Evolutionary conservation across 2,797 vertebrate species (phyloP).

Genomic region (Botia kubotai): DNA sequence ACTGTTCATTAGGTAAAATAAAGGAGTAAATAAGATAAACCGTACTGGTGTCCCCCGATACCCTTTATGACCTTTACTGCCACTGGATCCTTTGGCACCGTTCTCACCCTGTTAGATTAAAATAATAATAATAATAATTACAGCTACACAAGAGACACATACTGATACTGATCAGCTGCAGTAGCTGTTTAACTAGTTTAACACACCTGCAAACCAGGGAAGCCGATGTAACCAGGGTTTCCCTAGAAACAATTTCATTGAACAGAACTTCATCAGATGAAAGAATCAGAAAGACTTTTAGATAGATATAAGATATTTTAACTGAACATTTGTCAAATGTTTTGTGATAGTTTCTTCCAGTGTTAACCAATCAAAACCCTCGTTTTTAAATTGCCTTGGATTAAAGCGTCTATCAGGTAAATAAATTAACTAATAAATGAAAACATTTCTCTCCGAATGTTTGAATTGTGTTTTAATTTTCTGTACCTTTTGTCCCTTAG

Average conservation of each 20-base stretch:
- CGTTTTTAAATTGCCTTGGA: too few relatives aligned
- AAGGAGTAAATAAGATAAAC: neutral
- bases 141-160: too few relatives aligned
- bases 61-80: conserved; percentile 82
- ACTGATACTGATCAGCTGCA: neutral
- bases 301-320: too few relatives aligned
- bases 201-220: conserved; percentile 80
- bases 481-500: conserved; percentile 81
- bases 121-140: neutral
- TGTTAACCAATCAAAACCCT: too few relatives aligned
- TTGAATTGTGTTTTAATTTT: neutral
- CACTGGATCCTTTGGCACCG: conserved; percentile 76
- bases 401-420: too few relatives aligned
- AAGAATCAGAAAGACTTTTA: too few relatives aligned
- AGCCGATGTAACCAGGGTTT: conserved; percentile 81
- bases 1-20: neutral
- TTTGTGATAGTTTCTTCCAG: too few relatives aligned
- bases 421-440: too few relatives aligned
- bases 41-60: conserved; percentile 80
- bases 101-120: conserved; percentile 78
- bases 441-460: neutral
- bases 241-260: conserved; percentile 72
- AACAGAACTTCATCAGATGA: neutral
- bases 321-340: neutral
- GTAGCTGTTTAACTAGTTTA: neutral